These are phyloP conservation scores for Frieseomelitta varia DNA, from an alignment of 1,140 invertebrate genomes.

Conservation along the genomic window DNA sequence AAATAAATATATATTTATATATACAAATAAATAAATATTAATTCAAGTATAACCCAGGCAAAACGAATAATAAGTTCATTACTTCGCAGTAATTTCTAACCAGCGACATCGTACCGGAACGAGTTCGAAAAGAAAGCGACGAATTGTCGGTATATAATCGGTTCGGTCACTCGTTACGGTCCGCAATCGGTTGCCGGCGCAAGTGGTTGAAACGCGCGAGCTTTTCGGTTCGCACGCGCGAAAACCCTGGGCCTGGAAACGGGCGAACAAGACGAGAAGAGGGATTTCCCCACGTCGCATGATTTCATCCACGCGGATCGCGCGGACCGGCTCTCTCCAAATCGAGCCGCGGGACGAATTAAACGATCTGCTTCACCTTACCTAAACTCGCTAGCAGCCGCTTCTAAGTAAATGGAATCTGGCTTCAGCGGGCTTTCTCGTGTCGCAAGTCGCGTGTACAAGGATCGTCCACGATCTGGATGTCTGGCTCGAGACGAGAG, in stretches of 20 bases:
- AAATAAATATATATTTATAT: no score
- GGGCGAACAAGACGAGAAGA: not conserved
- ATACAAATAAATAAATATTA: no score
- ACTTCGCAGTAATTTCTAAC: no score
- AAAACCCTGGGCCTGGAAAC: not conserved
- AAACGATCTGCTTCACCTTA: constrained; percentile 16
- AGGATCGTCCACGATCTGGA: not conserved
- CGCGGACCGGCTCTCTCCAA: not conserved
- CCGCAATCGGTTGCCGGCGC: no score
- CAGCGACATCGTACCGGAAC: no score
- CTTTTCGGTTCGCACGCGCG: not conserved
- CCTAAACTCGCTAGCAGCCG: not conserved
- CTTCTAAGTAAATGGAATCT: not conserved
- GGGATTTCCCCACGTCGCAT: not conserved
- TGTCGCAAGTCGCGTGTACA: not conserved
- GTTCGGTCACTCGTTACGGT: no score
- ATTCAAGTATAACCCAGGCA: no score
- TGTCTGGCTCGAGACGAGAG: not conserved
- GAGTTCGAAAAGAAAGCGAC: no score
- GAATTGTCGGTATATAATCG: no score
- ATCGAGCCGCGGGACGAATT: constrained; percentile 16
- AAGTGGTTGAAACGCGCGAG: no score
- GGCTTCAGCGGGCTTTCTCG: not conserved
- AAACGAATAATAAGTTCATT: no score
- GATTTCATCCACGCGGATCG: constrained; percentile 19